Percentiles rank a stretch among this genome's conserved stretches.
Evolutionary conservation across 2,113 vertebrate species (phyloP).

Genomic region (Dunckerocampus dactyliophorus): DNA sequence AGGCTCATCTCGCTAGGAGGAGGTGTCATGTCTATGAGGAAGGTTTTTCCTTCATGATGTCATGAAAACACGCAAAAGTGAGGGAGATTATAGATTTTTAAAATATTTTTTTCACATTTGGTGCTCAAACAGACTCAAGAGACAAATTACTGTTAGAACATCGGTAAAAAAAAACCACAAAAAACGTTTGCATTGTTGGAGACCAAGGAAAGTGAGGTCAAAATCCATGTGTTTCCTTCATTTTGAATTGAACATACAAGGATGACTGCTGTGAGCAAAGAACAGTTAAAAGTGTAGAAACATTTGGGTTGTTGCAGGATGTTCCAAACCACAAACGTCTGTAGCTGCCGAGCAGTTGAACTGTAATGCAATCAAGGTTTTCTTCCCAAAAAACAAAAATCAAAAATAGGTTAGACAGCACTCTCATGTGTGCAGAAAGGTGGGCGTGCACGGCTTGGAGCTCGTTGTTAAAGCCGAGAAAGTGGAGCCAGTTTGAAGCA

Average conservation of each 20-base stretch:
- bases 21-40: too few relatives aligned
- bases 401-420: conserved; percentile 18
- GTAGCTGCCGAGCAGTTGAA: not conserved
- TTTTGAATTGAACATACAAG: too few relatives aligned
- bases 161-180: too few relatives aligned
- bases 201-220: too few relatives aligned
- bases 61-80: too few relatives aligned
- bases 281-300: not conserved
- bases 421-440: not conserved
- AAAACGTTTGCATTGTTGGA: too few relatives aligned
- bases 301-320: conserved; percentile 24
- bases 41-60: too few relatives aligned
- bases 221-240: not conserved
- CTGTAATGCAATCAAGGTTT: not conserved
- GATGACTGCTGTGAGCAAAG: conserved; percentile 12
- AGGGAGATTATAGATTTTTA: too few relatives aligned
- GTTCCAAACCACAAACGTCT: conserved; percentile 28
- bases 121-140: too few relatives aligned
- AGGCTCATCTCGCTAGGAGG: too few relatives aligned
- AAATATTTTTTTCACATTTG: too few relatives aligned
- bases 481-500: conserved; percentile 23
- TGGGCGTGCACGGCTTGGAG: not conserved
- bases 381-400: conserved; percentile 1
- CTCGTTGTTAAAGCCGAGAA: conserved; percentile 29
- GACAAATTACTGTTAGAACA: too few relatives aligned